phyloP scores from a whole-genome alignment of 2,113 vertebrate species.

The Grammomys dolichurus region DNA sequence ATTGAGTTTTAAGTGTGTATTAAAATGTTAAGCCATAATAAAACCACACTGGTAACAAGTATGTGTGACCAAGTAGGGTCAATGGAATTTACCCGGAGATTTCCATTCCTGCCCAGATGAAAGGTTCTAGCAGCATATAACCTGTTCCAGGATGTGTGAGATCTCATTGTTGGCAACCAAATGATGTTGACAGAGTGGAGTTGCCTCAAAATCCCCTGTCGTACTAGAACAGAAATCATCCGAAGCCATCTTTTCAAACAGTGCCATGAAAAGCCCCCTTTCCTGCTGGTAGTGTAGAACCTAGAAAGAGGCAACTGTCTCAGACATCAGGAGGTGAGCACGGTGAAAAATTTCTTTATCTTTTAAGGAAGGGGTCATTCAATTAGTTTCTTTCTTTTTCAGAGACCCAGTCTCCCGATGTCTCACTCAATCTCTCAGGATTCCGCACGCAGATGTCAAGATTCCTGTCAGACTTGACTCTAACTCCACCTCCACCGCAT shows the following conservation, averaged over 20 bases:
- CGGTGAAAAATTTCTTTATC: neutral
- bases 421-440: neutral
- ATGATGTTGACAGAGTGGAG: neutral
- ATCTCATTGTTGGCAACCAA: too few species aligned
- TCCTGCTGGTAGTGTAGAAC: neutral
- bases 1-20: constrained; percentile 3
- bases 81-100: neutral
- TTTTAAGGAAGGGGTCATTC: neutral
- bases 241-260: neutral
- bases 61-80: neutral
- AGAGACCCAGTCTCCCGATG: neutral
- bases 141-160: neutral
- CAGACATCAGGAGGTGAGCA: neutral
- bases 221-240: neutral
- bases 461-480: constrained; percentile 60
- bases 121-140: neutral
- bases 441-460: neutral
- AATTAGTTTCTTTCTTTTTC: constrained; percentile 59
- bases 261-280: neutral
- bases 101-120: neutral
- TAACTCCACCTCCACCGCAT: neutral
- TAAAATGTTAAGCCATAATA: neutral
- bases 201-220: neutral
- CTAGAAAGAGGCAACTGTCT: constrained; percentile 5
- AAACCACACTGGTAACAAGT: neutral